A percentile compares a stretch with the other conserved stretches of the same genome.
Evolutionary conservation across 2,888 invertebrate species (phyloP).

Genomic region (Acrobasis repandana): DNA sequence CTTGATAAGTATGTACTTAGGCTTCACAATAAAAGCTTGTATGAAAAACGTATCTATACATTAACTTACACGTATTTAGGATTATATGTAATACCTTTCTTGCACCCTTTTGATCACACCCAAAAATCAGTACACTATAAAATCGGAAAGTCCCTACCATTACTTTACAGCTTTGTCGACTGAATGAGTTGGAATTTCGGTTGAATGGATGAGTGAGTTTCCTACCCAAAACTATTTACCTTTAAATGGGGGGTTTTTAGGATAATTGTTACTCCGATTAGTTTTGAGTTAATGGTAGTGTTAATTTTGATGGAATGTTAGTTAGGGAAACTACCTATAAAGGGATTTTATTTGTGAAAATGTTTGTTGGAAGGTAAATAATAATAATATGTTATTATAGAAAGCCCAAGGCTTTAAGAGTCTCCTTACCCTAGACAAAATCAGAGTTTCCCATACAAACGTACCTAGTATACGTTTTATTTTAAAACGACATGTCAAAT

Average conservation of each 20-base stretch:
- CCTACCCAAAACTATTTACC: constrained; percentile 12
- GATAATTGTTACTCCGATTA: constrained; percentile 19
- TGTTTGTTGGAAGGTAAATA: too few species aligned
- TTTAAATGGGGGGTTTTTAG: constrained; percentile 14
- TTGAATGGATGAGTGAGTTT: constrained; percentile 10
- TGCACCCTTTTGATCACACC: not conserved
- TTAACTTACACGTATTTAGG: too few species aligned
- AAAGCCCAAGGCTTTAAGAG: too few species aligned
- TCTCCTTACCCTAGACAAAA: too few species aligned
- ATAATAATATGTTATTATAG: too few species aligned
- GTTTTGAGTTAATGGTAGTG: constrained; percentile 12
- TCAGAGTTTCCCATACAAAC: too few species aligned
- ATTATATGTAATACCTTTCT: not conserved
- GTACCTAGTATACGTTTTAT: too few species aligned
- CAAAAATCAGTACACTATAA: constrained; percentile 12
- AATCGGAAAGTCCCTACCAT: constrained; percentile 9
- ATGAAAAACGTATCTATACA: too few species aligned
- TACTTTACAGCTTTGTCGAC: not conserved
- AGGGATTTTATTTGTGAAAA: too few species aligned
- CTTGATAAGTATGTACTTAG: too few species aligned
- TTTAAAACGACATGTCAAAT: too few species aligned
- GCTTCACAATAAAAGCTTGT: too few species aligned
- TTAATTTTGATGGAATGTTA: constrained; percentile 17
- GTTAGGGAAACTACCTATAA: not conserved
- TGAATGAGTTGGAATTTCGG: constrained; percentile 14